phyloP scores from a whole-genome alignment of 2,113 vertebrate genomes.

The Corapipo altera region DNA sequence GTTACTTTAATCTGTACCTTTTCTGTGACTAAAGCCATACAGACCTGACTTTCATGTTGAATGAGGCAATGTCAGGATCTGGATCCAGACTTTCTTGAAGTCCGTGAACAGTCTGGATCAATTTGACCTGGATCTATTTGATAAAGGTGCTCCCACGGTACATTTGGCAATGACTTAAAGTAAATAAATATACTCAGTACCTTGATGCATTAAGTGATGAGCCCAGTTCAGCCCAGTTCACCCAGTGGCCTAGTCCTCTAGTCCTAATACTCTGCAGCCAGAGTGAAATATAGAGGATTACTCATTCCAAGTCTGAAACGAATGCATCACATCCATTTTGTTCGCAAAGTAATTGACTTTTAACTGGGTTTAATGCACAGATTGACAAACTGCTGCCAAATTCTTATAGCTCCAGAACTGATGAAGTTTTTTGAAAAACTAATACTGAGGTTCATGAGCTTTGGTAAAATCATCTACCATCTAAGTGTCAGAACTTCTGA shows the following conservation, averaged over 20 bases:
- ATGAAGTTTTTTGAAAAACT: neutral
- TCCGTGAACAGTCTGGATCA: neutral
- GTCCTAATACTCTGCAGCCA: neutral
- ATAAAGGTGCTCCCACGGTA: neutral
- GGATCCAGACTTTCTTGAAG: neutral
- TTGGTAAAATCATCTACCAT: neutral
- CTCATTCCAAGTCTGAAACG: neutral
- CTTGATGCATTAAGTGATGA: neutral
- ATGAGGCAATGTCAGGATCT: neutral
- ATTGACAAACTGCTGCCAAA: neutral
- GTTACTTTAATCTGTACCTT: neutral
- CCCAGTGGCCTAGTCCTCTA: neutral
- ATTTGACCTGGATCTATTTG: neutral
- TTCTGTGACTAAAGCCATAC: neutral
- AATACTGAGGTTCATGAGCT: neutral
- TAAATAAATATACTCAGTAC: neutral
- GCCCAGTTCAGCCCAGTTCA: neutral
- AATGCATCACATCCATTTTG: neutral
- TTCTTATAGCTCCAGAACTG: neutral
- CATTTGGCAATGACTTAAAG: neutral
- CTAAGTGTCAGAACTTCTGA: neutral
- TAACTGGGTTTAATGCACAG: neutral
- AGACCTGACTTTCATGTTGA: neutral
- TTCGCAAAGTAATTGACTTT: neutral
- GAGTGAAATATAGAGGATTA: neutral